Base-by-base conservation (phyloP, 2,797 vertebrate species). In the Loriculus beryllinus region DNA sequence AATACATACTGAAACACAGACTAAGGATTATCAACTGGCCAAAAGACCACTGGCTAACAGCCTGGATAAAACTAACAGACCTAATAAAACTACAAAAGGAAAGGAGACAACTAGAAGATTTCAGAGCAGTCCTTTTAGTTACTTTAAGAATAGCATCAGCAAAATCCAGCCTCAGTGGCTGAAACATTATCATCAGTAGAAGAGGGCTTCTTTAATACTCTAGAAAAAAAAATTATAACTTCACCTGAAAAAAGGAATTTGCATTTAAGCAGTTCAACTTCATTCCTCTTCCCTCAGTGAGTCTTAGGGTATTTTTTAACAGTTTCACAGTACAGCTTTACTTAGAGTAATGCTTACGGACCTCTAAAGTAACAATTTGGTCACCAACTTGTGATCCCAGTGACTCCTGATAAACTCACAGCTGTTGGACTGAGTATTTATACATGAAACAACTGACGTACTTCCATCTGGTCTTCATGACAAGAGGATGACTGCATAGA, bases 391-490 rank as follows among this genome's bases (percentile, higher is more conserved):
- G 70, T 81, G 68, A 92, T 91, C 62, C 57, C 63, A 65, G 65
- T 57, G 74, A 83, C 64, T 94, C 75, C 91, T 60, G 69, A 76
- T 70, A 70, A 91, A 84, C 78, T 80, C 78, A 80, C 83, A 95
- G 92, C 94, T 96, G 92, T 82, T 28, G 49, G 47, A 79, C 21
- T 62, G 65, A 84, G 43, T 96, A 96, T 94, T 96, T 97, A 94
- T 78, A 97, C 54, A 67, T 6, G 25, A 86, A 96, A 85, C 85
- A 95, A 96, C 65, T 90, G 89, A 95, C 59, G 48, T 90, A 87
- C 81, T 93, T 82, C 83, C 95, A 95, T 89, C 71, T 91, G 92
- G 48, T 90, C 82, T 88, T 80, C 74, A 95, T 75, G 89, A 87
- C 89, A 71, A 78, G 72, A 69, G 62, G 59, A 86, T 91, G 88